These are phyloP conservation scores for Gallinago nigripennis DNA, from an alignment of 2,797 vertebrate genomes.

Conservation along the genomic window DNA sequence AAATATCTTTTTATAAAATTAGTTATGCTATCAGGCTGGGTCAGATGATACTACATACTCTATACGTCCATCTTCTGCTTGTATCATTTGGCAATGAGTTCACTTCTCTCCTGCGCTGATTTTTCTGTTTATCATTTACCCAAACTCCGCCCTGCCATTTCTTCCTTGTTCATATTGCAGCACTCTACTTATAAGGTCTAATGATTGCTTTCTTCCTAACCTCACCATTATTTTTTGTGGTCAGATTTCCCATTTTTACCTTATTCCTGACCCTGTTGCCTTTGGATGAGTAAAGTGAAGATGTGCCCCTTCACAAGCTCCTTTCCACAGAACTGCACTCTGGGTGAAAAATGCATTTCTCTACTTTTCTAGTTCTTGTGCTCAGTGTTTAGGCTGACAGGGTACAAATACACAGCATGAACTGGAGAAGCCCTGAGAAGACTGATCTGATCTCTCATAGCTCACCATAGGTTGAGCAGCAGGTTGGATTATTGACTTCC, in stretches of 20 bases:
- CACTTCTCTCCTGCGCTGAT: neutral
- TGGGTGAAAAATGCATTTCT: neutral
- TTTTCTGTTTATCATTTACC: neutral
- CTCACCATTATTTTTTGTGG: neutral
- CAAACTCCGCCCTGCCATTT: neutral
- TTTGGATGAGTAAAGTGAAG: neutral
- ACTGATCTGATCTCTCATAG: neutral
- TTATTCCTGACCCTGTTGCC: neutral
- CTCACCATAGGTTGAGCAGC: neutral
- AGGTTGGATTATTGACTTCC: neutral
- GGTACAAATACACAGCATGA: neutral
- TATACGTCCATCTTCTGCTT: neutral
- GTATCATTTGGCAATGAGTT: neutral
- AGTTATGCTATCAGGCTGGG: neutral
- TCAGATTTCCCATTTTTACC: neutral
- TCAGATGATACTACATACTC: neutral
- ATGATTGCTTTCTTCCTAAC: rapidly evolving
- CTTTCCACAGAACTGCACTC: neutral
- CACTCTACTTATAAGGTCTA: neutral
- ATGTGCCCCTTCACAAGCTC: neutral
- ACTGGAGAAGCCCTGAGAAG: neutral
- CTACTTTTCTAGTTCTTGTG: neutral
- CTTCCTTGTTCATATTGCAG: neutral
- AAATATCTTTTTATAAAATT: neutral
- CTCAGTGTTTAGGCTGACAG: neutral